Evolutionary conservation across 2,888 invertebrate species (phyloP).

Genomic region (Phragmatobia fuliginosa): DNA sequence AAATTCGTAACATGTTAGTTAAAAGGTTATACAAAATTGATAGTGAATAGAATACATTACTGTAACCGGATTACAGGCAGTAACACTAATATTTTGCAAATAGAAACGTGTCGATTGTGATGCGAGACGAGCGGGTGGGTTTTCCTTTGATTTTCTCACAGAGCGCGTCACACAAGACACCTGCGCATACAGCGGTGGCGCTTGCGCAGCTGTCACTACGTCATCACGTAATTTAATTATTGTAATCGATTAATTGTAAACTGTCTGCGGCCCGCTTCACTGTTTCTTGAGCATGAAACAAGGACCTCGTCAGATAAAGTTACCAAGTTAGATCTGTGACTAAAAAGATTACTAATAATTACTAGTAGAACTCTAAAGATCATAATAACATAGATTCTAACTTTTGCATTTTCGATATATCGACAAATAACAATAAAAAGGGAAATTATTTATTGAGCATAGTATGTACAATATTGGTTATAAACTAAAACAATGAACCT

Average conservation of each 20-base stretch:
- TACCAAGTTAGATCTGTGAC: conserved; percentile 50
- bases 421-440: too few relatives aligned
- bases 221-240: conserved; percentile 77
- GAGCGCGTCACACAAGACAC: conserved; percentile 69
- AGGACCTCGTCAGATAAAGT: conserved; percentile 51
- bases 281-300: conserved; percentile 64
- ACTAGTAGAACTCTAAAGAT: too few relatives aligned
- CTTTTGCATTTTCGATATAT: too few relatives aligned
- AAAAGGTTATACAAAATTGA: conserved; percentile 48
- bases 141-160: conserved; percentile 80
- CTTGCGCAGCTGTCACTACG: conserved; percentile 81
- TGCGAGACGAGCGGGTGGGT: conserved; percentile 68
- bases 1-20: conserved; percentile 46
- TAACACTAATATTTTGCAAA: conserved; percentile 73
- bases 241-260: conserved; percentile 80
- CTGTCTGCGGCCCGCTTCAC: conserved; percentile 67
- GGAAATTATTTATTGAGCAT: too few relatives aligned
- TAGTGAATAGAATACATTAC: conserved; percentile 51
- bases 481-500: too few relatives aligned
- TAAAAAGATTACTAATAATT: not conserved
- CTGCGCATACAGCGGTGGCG: conserved; percentile 74
- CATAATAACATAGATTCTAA: too few relatives aligned
- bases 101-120: conserved; percentile 63
- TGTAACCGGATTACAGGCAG: conserved; percentile 64
- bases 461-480: too few relatives aligned